A percentile compares a stretch with the other conserved stretches of the same genome.
These are phyloP conservation scores for Chromoteleia sp. DNA, from an alignment of 2,888 invertebrate genomes.

Conservation along the genomic window DNA sequence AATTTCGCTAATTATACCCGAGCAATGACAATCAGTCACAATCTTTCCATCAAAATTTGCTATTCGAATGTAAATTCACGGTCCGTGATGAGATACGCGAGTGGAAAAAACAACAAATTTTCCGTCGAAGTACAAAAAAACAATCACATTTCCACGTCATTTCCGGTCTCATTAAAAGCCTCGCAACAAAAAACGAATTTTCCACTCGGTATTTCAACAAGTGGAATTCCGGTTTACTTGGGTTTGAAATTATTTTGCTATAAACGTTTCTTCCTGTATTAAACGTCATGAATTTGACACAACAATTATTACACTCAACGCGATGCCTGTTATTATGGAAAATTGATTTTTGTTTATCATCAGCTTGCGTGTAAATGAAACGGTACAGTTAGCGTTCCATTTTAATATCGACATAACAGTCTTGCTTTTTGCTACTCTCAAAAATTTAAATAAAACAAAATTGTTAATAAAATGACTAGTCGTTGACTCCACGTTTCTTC, in stretches of 20 bases:
- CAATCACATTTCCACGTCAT: constrained; percentile 1
- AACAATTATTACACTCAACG: constrained; percentile 29
- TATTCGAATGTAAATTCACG: neutral
- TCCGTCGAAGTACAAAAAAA: neutral
- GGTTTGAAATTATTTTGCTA: constrained; percentile 31
- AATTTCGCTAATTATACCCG: neutral
- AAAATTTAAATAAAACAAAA: constrained; percentile 11
- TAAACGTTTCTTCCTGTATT: constrained; percentile 23
- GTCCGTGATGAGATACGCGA: no score
- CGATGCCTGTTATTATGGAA: constrained; percentile 52
- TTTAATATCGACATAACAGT: constrained; percentile 27
- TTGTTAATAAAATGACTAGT: neutral
- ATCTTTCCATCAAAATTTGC: constrained; percentile 1
- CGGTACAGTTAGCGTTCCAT: constrained; percentile 53
- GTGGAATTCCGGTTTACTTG: constrained; percentile 50
- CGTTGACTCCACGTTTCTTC: no score
- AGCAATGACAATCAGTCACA: neutral
- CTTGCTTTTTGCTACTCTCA: constrained; percentile 10
- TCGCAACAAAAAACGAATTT: constrained; percentile 34
- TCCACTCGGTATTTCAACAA: constrained; percentile 38
- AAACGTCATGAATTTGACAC: constrained; percentile 45
- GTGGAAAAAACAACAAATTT: constrained; percentile 8
- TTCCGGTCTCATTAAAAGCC: constrained; percentile 31
- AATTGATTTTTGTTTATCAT: constrained; percentile 63
- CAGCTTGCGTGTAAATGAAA: constrained; percentile 48